Conservation (phyloP, 2,888 invertebrate species). For the Thymelicus acteon region DNA sequence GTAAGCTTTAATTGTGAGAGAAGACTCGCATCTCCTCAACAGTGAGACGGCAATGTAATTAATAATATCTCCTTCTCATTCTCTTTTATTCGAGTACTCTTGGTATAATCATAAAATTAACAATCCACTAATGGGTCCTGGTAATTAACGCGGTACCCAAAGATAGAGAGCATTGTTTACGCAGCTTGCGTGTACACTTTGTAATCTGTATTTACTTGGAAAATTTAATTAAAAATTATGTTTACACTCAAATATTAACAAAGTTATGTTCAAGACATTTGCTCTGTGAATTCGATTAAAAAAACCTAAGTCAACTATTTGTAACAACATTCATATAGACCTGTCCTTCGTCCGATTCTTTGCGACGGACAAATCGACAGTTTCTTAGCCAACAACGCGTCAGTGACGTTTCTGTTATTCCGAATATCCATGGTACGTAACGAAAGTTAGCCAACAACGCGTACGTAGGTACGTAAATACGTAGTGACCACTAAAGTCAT, state of each 20-base stretch:
- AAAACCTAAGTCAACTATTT: no score
- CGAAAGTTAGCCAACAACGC: no score
- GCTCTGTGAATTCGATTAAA: no score
- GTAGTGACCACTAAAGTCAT: no score
- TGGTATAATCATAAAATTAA: background rate
- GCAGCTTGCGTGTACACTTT: background rate
- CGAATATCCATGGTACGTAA: no score
- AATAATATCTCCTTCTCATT: background rate
- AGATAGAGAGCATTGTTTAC: background rate
- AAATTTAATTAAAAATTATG: conserved; percentile 12
- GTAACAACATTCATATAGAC: no score
- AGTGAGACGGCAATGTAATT: background rate
- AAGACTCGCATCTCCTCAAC: background rate
- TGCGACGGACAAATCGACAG: no score
- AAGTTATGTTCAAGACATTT: background rate
- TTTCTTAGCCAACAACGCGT: no score
- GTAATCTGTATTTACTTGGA: background rate
- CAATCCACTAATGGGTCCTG: background rate
- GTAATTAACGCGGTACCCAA: background rate
- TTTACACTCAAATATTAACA: background rate
- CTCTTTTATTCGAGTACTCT: background rate
- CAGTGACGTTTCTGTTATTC: no score
- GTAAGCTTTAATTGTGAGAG: background rate
- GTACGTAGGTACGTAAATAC: no score
- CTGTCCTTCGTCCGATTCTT: no score